Conservation (phyloP, 2,888 invertebrate species). For the Deilephila porcellus region DNA sequence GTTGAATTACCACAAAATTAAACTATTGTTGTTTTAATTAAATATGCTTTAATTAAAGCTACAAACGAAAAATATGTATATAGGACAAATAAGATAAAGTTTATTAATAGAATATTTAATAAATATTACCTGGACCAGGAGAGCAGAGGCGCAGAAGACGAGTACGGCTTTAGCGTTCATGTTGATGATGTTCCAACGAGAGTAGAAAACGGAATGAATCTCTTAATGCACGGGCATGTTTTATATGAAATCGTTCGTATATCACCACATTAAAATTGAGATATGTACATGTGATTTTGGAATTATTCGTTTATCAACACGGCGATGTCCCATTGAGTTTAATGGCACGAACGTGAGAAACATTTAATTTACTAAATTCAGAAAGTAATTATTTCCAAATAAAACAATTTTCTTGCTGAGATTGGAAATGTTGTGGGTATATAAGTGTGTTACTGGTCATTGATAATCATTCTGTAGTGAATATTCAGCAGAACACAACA, state of each 20-base stretch:
- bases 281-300: no score
- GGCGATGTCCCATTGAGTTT: no score
- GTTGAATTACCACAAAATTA: no score
- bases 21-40: no score
- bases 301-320: no score
- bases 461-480: constrained; percentile 15
- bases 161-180: constrained; percentile 29
- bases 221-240: neutral
- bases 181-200: constrained; percentile 26
- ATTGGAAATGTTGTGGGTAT: neutral
- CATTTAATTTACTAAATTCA: neutral
- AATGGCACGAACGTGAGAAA: neutral
- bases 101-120: neutral
- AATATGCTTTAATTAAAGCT: no score
- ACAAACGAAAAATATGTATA: neutral
- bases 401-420: neutral
- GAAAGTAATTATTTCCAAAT: neutral
- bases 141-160: constrained; percentile 29
- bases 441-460: neutral
- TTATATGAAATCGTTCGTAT: neutral
- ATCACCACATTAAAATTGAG: neutral
- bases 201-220: constrained; percentile 25
- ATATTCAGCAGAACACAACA: neutral
- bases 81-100: neutral
- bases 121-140: constrained; percentile 23